A percentile compares a stretch with the other conserved stretches of the same genome.
These are phyloP conservation scores for Pantherophis guttatus DNA, from an alignment of 2,113 vertebrate species.

Conservation along the genomic window DNA sequence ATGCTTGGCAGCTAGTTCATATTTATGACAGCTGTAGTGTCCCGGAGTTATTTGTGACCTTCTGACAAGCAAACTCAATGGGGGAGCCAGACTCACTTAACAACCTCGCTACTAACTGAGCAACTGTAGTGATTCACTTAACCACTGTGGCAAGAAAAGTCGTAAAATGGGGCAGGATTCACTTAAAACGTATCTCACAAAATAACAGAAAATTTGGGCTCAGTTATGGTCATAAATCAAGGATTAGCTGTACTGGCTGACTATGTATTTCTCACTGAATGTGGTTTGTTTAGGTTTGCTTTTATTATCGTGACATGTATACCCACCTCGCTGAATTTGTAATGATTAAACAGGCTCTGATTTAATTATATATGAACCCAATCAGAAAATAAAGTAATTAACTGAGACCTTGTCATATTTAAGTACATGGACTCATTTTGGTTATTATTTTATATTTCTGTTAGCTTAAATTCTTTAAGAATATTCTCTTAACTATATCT, in stretches of 20 bases:
- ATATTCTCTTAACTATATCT: neutral
- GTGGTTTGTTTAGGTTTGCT: neutral
- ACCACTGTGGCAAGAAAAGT: neutral
- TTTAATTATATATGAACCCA: neutral
- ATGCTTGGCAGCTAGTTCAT: neutral
- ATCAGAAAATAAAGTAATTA: neutral
- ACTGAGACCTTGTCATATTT: neutral
- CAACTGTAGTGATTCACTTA: neutral
- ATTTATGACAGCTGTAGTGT: neutral
- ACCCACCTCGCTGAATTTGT: neutral
- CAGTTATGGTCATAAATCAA: neutral
- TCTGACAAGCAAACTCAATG: neutral
- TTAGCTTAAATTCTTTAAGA: neutral
- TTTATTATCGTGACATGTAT: neutral
- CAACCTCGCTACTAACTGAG: too few species aligned
- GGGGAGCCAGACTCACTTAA: too few species aligned
- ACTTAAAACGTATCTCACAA: neutral
- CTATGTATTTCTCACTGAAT: neutral
- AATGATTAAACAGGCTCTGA: neutral
- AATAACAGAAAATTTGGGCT: neutral
- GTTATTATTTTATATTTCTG: neutral
- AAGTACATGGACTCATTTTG: neutral
- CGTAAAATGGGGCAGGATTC: too few species aligned
- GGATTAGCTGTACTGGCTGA: neutral
- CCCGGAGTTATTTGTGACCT: neutral